Evolutionary conservation across 1,140 invertebrate genomes (phyloP).

Genomic region (Trachymyrmex septentrionalis): DNA sequence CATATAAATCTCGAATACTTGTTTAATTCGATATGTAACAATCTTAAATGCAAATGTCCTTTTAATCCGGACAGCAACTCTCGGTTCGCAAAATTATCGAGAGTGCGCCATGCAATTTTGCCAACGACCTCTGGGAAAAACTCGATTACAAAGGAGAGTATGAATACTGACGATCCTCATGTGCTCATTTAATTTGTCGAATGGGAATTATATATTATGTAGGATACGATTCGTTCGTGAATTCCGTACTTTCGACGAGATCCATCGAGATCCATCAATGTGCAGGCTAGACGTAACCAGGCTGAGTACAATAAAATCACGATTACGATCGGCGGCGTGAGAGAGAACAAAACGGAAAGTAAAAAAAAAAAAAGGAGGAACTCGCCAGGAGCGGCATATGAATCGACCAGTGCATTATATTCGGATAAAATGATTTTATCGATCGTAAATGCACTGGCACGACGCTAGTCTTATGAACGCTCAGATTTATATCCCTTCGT

Average conservation of each 20-base stretch:
- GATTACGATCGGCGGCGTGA: conserved; percentile 64
- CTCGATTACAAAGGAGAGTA: conserved; percentile 76
- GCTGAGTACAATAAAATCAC: conserved; percentile 73
- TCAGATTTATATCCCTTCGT: conserved; percentile 70
- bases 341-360: neutral
- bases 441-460: conserved; percentile 74
- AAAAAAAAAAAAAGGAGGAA: conserved; percentile 38
- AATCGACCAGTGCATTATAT: conserved; percentile 73
- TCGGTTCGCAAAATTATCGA: conserved; percentile 45
- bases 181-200: conserved; percentile 80
- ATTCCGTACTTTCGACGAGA: conserved; percentile 29
- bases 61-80: conserved; percentile 55
- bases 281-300: conserved; percentile 52
- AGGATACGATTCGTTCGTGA: conserved; percentile 40
- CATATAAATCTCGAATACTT: neutral
- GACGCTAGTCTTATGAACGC: conserved; percentile 69
- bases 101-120: conserved; percentile 57
- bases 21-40: neutral
- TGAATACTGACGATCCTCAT: conserved; percentile 71
- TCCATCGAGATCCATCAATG: neutral
- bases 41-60: conserved; percentile 66
- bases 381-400: conserved; percentile 61
- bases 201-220: conserved; percentile 75
- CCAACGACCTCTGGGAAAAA: conserved; percentile 69
- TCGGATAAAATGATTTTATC: conserved; percentile 80